phyloP scores from a whole-genome alignment of 2,888 invertebrate species.

The Agonopterix subpropinquella region DNA sequence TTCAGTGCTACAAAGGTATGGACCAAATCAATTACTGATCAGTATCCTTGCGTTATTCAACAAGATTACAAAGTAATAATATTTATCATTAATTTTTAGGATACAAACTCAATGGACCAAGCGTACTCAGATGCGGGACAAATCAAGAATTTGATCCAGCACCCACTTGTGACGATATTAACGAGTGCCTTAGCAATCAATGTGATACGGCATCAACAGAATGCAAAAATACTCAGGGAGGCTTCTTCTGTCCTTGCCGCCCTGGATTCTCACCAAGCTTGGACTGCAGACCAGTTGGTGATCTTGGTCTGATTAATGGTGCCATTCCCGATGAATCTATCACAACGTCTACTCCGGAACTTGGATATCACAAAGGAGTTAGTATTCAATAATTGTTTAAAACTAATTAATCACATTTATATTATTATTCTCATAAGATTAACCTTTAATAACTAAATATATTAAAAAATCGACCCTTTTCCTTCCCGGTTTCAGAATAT shows the following conservation, averaged over 20 bases:
- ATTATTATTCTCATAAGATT: background rate
- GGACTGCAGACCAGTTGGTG: conserved; percentile 93
- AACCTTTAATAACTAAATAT: too few species aligned
- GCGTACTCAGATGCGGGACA: conserved; percentile 89
- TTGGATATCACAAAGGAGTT: conserved; percentile 88
- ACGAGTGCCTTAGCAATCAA: conserved; percentile 92
- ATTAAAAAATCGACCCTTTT: too few species aligned
- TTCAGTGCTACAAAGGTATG: conserved; percentile 87
- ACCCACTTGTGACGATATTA: conserved; percentile 93
- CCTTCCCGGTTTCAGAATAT: too few species aligned
- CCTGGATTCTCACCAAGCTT: conserved; percentile 88
- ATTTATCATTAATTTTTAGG: conserved; percentile 64
- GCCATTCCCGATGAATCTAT: conserved; percentile 94
- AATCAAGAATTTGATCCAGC: conserved; percentile 88
- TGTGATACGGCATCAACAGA: conserved; percentile 94
- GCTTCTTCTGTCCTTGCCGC: conserved; percentile 92
- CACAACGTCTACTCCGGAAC: conserved; percentile 87
- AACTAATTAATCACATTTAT: background rate
- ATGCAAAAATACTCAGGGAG: conserved; percentile 91
- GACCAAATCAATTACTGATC: background rate
- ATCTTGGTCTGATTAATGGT: conserved; percentile 90
- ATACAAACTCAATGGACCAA: conserved; percentile 89
- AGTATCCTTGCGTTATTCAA: too few species aligned
- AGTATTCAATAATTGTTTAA: conserved; percentile 26
- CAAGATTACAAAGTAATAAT: too few species aligned